Conservation (phyloP, 2,797 vertebrate genomes). For the Uromys caudimaculatus region DNA sequence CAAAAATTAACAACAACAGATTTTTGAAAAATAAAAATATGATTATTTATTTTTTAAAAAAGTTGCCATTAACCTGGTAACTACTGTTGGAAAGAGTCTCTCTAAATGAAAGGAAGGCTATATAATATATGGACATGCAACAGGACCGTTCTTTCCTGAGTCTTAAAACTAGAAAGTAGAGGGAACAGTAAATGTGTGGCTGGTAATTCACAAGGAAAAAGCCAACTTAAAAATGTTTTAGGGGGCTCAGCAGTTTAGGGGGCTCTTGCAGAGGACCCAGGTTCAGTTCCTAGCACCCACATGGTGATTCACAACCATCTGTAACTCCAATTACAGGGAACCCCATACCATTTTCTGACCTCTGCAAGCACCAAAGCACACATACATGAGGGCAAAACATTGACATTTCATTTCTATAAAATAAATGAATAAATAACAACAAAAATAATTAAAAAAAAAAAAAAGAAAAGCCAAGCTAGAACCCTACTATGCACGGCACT, state of each 20-base stretch:
- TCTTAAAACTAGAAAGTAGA: slow-evolving; percentile 9
- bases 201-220: slow-evolving; percentile 11
- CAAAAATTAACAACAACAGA: neutral
- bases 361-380: neutral
- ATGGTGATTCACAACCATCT: neutral
- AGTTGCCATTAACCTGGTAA: neutral
- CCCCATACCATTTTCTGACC: neutral
- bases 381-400: neutral
- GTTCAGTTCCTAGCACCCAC: neutral
- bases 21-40: neutral
- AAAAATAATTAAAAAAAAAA: neutral
- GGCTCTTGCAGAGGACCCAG: neutral
- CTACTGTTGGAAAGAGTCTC: neutral
- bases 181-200: neutral
- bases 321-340: neutral
- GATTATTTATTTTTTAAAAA: neutral
- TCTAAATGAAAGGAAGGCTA: slow-evolving; percentile 6
- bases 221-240: neutral
- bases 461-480: neutral
- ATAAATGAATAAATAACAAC: neutral
- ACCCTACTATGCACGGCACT: neutral
- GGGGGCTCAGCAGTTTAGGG: too few species aligned
- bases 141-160: slow-evolving; percentile 2
- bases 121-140: neutral
- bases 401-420: neutral